These are phyloP conservation scores for Xestobium rufovillosum DNA, from an alignment of 2,888 invertebrate species.

Conservation along the genomic window DNA sequence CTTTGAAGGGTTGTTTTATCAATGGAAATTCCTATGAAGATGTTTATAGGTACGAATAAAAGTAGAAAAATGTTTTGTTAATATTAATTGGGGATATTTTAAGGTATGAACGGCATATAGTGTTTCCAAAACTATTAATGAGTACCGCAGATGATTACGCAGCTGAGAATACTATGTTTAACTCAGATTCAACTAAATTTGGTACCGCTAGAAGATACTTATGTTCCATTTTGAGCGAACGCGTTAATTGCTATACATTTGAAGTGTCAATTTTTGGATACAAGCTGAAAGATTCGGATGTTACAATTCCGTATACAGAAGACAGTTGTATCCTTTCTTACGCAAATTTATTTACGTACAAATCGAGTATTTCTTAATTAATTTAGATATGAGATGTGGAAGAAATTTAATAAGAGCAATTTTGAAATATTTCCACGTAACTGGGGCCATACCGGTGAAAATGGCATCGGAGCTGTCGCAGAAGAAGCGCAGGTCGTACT, in stretches of 20 bases:
- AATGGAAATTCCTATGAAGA: constrained; percentile 93
- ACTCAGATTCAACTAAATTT: constrained; percentile 76
- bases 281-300: constrained; percentile 59
- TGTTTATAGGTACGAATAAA: constrained; percentile 62
- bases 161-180: constrained; percentile 80
- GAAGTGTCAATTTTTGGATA: constrained; percentile 91
- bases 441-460: constrained; percentile 56
- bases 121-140: constrained; percentile 87
- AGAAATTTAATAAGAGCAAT: constrained; percentile 69
- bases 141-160: constrained; percentile 86
- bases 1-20: constrained; percentile 86
- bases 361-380: neutral
- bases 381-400: constrained; percentile 66
- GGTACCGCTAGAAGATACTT: constrained; percentile 83
- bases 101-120: constrained; percentile 89
- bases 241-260: constrained; percentile 81
- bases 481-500: constrained; percentile 28
- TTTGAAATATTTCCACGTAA: constrained; percentile 72
- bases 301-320: constrained; percentile 81
- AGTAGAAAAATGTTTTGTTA: constrained; percentile 6
- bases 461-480: constrained; percentile 40
- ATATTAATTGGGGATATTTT: constrained; percentile 28
- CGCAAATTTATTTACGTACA: constrained; percentile 9
- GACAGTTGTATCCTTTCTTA: constrained; percentile 86
- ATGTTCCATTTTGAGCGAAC: constrained; percentile 65